Base-by-base conservation (phyloP, 64 coral and sea anemone genomes). In the Montipora sp. region DNA sequence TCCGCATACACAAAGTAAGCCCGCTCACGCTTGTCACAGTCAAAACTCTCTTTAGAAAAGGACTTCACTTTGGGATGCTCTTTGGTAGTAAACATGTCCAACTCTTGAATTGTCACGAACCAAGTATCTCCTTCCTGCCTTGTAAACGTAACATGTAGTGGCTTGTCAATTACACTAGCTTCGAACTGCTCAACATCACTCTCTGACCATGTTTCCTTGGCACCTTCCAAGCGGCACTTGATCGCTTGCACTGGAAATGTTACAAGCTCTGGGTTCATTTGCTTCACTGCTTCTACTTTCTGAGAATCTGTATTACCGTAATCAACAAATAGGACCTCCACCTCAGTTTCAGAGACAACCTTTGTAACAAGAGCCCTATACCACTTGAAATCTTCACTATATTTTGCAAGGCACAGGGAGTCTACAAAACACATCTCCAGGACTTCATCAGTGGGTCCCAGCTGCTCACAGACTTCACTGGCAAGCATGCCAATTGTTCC, bases 281-380 rank as follows among this genome's bases (percentile, higher is more conserved):
- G 51, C 57, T 94, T 96, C 14, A 96, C 68, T 3, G 76, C 69
- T 86, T 73, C 73, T 18, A 94, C 80, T 12, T 58, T 55, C 19
- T 90, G 77, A 8, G 70, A 84, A 59, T 95, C 98, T 83, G 80
- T 67, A 68, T 99, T 99, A 19, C 98, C 98, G 90, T 94, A 96
- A 47, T 99, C 98, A 81, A 99, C 89, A 77, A 94, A 99, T 2
- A 65, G 59, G 27, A 98, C 89, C 68, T 90, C 57, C 48, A 96
- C 66, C 67, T 91, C 51, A 7, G 68, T 24, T 3, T 85, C 77
- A 2, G 82, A 70, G 20, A 80, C 16, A 51, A 99, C 61, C 43
- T 78, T 89, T 11, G 77, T 95, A 24, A 98, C 45, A 13, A 93
- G 49, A 47, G 98, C 92, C 92, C 98, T 80, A 63, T 99, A 99